A percentile compares a stretch with the other conserved stretches of the same genome.
Conservation (phyloP, 2,888 invertebrate genomes). For the Timema podura region DNA sequence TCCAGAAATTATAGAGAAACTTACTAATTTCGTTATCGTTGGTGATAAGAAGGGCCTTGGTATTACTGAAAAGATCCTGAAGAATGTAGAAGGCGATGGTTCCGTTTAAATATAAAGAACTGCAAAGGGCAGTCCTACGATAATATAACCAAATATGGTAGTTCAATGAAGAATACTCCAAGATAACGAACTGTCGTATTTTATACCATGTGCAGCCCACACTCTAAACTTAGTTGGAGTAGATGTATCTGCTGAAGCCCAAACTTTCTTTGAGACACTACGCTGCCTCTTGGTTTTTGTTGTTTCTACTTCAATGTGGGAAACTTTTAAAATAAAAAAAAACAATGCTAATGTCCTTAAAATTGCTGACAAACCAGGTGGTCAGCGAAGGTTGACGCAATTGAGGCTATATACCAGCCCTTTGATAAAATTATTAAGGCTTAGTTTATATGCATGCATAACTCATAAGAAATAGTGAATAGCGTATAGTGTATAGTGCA, state of each 20-base stretch:
- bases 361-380: constrained; percentile 1
- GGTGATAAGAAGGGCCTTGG: not conserved
- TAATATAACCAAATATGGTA: constrained; percentile 18
- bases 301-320: not conserved
- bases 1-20: not conserved
- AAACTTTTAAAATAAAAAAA: not conserved
- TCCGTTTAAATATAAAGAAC: constrained; percentile 16
- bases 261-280: constrained; percentile 7
- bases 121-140: constrained; percentile 21
- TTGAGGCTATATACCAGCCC: not conserved
- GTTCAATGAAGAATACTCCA: constrained; percentile 19
- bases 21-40: not conserved
- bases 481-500: no score
- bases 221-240: constrained; percentile 18
- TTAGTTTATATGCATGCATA: no score
- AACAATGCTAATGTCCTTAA: not conserved
- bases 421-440: no score
- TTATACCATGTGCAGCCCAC: constrained; percentile 21
- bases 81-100: not conserved
- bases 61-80: not conserved
- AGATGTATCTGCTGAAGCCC: constrained; percentile 3
- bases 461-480: no score
- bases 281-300: not conserved
- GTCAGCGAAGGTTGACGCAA: not conserved
- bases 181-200: constrained; percentile 15